Evolutionary conservation across 2,113 vertebrate species (phyloP), one percentile per base, ranked within the genome.

Genomic region (Hyperoodon ampullatus): DNA sequence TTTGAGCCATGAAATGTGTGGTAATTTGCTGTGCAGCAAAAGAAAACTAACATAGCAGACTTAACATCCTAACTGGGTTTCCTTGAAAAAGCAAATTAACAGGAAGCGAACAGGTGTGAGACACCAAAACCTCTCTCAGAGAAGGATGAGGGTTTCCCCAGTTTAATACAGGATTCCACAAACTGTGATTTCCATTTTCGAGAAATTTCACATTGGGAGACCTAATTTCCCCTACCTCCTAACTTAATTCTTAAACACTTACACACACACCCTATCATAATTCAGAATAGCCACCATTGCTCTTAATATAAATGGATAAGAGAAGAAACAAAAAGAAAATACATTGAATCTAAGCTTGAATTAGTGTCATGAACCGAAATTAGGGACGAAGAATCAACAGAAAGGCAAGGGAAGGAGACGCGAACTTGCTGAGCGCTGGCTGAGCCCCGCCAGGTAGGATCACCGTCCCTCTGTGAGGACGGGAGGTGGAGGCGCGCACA

Each of bases 101-200:
- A 81, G 63, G 50, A 96, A 91, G 35, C 26, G 72, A 58, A 70
- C 19, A 70, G 58, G 30, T 74, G 26, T 58, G 35, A 81, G 21
- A 74, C 1, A 63, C 21, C 53, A 90, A 33, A 83, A 55, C 3
- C 23, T 66, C 87, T 87, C 78, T 83, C 19, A 39, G 44, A 77
- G 71, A 84, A 82, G 23, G 19, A 23, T 39, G 63, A 86, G 58
- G 42, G 26, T n/a, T 30, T 80, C 21, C n/a, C 16, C 8, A 18
- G 33, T 35, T 96, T 87, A 82, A 68, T 63, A 92, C 21, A 88
- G 35, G 42, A 84, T 44, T 83, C 78, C 82, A 80, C 47, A 87
- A 83, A 35, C n/a, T 3, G 28, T 44, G 58, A 74, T 19, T 63
- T 88, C 30, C 28, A 63, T 61, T 65, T 74, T 93, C 19, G 71